These are phyloP conservation scores for Anguilla megastoma DNA, from an alignment of 2,797 vertebrate species.

Conservation along the genomic window DNA sequence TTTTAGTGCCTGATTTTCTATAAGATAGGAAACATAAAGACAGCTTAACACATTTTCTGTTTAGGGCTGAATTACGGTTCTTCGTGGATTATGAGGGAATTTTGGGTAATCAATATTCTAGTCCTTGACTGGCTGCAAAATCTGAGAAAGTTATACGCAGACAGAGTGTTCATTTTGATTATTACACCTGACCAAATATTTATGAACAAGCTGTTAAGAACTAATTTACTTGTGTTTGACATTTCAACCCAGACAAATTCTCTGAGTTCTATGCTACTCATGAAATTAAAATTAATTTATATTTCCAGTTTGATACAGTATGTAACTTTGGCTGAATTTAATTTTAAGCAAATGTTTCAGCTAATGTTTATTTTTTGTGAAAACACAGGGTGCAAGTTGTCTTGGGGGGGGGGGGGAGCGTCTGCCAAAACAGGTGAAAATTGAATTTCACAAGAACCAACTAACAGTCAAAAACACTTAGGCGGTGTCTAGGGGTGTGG, in stretches of 20 bases:
- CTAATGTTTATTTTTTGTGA: neutral
- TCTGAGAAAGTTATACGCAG: neutral
- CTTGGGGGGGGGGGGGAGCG: neutral
- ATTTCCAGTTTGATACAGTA: neutral
- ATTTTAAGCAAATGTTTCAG: neutral
- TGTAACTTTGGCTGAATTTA: neutral
- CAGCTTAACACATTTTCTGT: too few relatives aligned
- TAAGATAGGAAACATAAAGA: too few relatives aligned
- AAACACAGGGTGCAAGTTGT: neutral
- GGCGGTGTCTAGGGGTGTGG: neutral
- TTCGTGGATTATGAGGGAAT: too few relatives aligned
- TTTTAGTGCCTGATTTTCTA: neutral
- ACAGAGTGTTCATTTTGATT: neutral
- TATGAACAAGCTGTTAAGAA: neutral
- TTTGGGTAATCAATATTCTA: neutral
- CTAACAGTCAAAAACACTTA: neutral
- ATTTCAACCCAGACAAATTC: neutral
- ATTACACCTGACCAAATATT: neutral
- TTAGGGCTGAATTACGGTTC: too few relatives aligned
- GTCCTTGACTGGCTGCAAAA: neutral
- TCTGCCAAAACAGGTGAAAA: neutral
- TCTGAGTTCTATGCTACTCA: neutral
- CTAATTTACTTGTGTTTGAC: neutral
- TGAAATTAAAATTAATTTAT: neutral
- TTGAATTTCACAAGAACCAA: neutral